These are phyloP conservation scores for Allophyes oxyacanthae DNA, from an alignment of 2,888 invertebrate genomes.

Conservation along the genomic window DNA sequence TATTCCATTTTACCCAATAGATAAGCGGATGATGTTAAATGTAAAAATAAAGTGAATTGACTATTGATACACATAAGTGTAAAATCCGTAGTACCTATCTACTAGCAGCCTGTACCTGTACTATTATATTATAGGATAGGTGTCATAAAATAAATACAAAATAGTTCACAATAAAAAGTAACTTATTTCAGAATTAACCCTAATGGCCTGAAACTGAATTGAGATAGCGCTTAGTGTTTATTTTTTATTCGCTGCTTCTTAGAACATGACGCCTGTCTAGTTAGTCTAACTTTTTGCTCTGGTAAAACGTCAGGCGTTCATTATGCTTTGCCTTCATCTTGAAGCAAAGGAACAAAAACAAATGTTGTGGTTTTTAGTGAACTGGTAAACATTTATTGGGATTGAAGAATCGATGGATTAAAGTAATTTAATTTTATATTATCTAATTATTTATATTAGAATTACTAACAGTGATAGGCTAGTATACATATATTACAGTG, in stretches of 20 bases:
- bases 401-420: too few relatives aligned
- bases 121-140: too few relatives aligned
- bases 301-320: slow-evolving; percentile 35
- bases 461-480: too few relatives aligned
- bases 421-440: too few relatives aligned
- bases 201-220: slow-evolving; percentile 35
- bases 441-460: too few relatives aligned
- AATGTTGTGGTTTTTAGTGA: slow-evolving; percentile 1
- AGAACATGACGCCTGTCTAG: slow-evolving; percentile 41
- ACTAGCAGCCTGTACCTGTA: too few relatives aligned
- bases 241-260: slow-evolving; percentile 44
- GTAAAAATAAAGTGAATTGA: too few relatives aligned
- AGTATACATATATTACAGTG: too few relatives aligned
- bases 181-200: slow-evolving; percentile 18
- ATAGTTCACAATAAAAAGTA: slow-evolving; percentile 22
- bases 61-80: too few relatives aligned
- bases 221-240: slow-evolving; percentile 37
- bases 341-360: slow-evolving; percentile 17
- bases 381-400: background rate
- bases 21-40: too few relatives aligned
- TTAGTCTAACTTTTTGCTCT: slow-evolving; percentile 50
- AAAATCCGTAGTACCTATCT: too few relatives aligned
- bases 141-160: background rate
- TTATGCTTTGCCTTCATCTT: slow-evolving; percentile 10
- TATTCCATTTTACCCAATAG: too few relatives aligned